A percentile compares a stretch with the other conserved stretches of the same genome.
Evolutionary conservation across 1,140 invertebrate genomes (phyloP).

Genomic region (Batillaria attramentaria): DNA sequence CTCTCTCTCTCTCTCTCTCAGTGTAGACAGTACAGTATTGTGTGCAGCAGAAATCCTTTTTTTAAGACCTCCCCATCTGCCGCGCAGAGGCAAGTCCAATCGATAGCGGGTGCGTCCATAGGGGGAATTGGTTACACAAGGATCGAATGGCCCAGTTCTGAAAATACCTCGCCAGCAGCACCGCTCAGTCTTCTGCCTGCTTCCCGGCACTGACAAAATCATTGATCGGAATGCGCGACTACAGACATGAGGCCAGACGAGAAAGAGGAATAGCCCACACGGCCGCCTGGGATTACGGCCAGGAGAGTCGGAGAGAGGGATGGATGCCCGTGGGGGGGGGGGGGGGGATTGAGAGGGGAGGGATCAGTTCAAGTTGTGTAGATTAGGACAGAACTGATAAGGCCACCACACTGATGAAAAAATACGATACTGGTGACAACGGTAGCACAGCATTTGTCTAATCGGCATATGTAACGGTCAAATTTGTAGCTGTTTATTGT

Average conservation of each 20-base stretch:
- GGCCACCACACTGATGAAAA: too few species aligned
- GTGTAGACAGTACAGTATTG: not conserved
- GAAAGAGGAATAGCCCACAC: not conserved
- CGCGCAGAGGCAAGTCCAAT: too few species aligned
- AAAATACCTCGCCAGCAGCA: conserved; percentile 1
- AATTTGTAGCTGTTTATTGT: too few species aligned
- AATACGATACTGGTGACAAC: too few species aligned
- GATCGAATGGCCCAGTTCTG: conserved; percentile 23
- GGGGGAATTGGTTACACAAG: conserved; percentile 17
- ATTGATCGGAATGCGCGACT: not conserved
- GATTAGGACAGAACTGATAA: too few species aligned
- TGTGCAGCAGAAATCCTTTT: too few species aligned
- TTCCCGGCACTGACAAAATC: not conserved
- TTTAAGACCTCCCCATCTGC: too few species aligned
- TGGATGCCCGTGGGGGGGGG: not conserved
- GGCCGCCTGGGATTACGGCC: not conserved
- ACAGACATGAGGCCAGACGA: not conserved
- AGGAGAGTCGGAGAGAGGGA: not conserved
- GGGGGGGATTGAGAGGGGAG: not conserved
- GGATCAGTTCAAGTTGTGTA: not conserved
- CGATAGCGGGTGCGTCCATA: not conserved
- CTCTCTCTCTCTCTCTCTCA: conserved; percentile 1
- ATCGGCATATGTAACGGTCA: too few species aligned
- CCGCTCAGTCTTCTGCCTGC: not conserved
- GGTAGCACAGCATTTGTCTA: too few species aligned